Base-by-base conservation (phyloP, 1,140 invertebrate genomes). In the Oryzaephilus surinamensis region DNA sequence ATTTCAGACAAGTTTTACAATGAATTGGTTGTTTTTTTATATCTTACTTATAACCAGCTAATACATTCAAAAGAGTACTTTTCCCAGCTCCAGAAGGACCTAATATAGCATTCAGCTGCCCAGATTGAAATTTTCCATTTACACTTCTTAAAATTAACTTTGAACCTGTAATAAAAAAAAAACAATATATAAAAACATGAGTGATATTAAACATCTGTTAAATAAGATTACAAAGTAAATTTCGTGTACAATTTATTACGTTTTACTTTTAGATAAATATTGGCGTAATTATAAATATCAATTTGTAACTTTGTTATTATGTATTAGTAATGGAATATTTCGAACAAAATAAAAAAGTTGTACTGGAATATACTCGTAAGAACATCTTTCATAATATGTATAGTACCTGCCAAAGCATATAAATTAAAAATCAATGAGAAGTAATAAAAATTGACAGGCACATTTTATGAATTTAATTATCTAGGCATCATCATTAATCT, bases 71-170 rank as follows among this genome's bases (percentile, higher is more conserved):
- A 3, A 92, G 62, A 0, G 89, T 92, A 17, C 83, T 89, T 65
- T 96, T 96, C 11, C 91, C 92, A 1, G 89, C 83, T 4, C 90
- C 90, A 0, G 87, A 92, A 4, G 86, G 85, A 3, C 88, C 87
- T 58, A 92, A 69, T 45, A 92, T 90, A 2, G 81, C 86, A 0
- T 81, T 84, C 27, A 92, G 64, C 50, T 89, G 70, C 0, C 84
- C 84, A 1, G 80, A 79, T 34, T 66, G 69, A 54, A 86, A 85
- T 43, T 76, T 70, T 0, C 83, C 84, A 41, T 69, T 81, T 6
- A 87, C 67, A 23, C 72, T 74, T 36, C 74, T 67, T 17, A 87
- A 58, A 41, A 87, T 81, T 11, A 79, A 54, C 54, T 84, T 84
- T 4, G 73, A 72, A 36, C 66, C 82, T 85, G 50, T n/a, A 60